Conservation (phyloP, 2,797 vertebrate species). For the Eulemur mongoz region DNA sequence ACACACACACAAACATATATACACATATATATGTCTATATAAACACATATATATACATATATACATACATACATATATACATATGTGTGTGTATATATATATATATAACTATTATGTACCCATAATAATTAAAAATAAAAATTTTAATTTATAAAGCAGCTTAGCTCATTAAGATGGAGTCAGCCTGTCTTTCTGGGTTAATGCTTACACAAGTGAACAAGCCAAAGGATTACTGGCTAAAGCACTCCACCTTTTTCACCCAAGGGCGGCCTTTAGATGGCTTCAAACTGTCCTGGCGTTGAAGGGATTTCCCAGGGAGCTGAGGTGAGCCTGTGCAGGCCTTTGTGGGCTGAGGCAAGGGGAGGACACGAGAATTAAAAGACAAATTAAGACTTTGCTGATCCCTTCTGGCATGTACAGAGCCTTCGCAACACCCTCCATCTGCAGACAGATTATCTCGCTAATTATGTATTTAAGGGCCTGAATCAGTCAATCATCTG, state of each 20-base stretch:
- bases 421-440: neutral
- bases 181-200: neutral
- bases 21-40: too few relatives aligned
- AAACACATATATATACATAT: too few relatives aligned
- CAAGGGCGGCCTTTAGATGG: neutral
- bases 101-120: too few relatives aligned
- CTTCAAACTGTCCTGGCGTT: accelerated
- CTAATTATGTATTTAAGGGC: neutral
- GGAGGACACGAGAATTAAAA: neutral
- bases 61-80: too few relatives aligned
- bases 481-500: neutral
- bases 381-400: neutral
- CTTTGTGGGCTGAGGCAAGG: neutral
- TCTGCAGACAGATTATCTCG: neutral
- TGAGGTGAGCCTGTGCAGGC: neutral
- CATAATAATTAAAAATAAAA: too few relatives aligned
- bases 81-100: too few relatives aligned
- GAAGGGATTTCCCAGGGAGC: neutral
- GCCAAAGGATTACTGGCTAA: neutral
- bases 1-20: too few relatives aligned
- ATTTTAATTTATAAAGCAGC: neutral
- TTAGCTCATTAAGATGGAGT: neutral
- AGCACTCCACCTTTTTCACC: neutral
- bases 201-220: neutral
- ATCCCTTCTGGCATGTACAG: neutral